A percentile compares a stretch with the other conserved stretches of the same genome.
These are phyloP conservation scores for Sphinx pinastri DNA, from an alignment of 2,888 invertebrate species.

Conservation along the genomic window DNA sequence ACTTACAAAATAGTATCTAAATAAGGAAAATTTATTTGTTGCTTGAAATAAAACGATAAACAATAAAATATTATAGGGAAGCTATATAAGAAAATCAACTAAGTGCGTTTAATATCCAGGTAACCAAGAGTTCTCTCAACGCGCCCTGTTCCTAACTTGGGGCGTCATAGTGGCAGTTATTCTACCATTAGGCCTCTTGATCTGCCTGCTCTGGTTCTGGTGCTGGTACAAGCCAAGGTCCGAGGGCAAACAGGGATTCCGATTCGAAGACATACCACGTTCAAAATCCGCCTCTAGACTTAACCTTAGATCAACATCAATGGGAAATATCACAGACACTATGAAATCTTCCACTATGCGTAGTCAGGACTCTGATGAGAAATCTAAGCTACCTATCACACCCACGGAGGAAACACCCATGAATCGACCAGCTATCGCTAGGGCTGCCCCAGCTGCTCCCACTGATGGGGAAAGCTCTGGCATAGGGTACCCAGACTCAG, in stretches of 20 bases:
- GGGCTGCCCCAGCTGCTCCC: constrained; percentile 64
- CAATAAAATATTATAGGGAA: not conserved
- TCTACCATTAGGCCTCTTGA: constrained; percentile 86
- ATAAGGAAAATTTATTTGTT: not conserved
- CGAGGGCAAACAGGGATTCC: constrained; percentile 84
- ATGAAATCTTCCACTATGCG: constrained; percentile 73
- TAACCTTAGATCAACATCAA: constrained; percentile 80
- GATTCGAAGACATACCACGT: constrained; percentile 81
- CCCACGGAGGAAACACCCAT: constrained; percentile 70
- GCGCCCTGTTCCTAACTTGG: constrained; percentile 89
- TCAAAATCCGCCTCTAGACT: constrained; percentile 85
- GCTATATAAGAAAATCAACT: not conserved
- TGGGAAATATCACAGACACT: constrained; percentile 81
- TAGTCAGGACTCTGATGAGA: constrained; percentile 66
- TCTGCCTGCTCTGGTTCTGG: constrained; percentile 86
- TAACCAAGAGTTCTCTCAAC: constrained; percentile 88
- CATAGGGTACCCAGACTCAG: constrained; percentile 80
- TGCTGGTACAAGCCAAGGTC: constrained; percentile 84
- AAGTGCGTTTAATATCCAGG: constrained; percentile 71
- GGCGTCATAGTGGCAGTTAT: constrained; percentile 89
- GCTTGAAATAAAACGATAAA: not conserved
- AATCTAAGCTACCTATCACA: constrained; percentile 65
- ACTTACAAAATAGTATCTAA: not conserved
- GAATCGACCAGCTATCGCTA: constrained; percentile 47
- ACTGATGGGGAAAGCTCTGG: constrained; percentile 77